These are phyloP conservation scores for Arbacia lixula DNA, from an alignment of 53 echinoderm and acorn worm genomes.

Conservation along the genomic window DNA sequence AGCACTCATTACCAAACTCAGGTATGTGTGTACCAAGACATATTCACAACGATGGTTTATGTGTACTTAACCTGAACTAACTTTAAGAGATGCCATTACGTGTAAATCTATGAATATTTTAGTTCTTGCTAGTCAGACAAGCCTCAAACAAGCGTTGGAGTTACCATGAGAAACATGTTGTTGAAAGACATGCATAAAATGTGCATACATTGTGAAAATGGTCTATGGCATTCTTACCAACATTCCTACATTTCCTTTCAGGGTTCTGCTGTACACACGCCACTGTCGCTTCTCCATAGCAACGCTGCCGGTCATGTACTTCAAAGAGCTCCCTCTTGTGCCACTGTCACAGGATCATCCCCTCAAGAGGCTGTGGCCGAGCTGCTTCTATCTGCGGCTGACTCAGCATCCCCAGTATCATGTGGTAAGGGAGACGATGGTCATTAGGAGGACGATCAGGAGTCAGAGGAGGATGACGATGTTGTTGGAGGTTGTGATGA, in stretches of 20 bases:
- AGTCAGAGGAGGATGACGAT: neutral
- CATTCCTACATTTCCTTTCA: neutral
- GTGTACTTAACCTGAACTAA: too few relatives aligned
- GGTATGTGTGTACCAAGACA: conserved; percentile 73
- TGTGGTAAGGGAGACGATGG: conserved; percentile 70
- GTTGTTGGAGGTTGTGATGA: neutral
- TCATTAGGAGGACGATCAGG: neutral
- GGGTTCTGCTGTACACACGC: conserved; percentile 70
- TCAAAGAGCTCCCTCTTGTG: conserved; percentile 90
- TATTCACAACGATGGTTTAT: too few relatives aligned
- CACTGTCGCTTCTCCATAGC: conserved; percentile 78
- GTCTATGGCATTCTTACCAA: too few relatives aligned
- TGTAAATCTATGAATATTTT: neutral
- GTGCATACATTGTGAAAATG: too few relatives aligned
- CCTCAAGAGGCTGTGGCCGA: conserved; percentile 77
- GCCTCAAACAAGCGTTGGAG: neutral
- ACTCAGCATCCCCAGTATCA: conserved; percentile 85
- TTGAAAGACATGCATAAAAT: too few relatives aligned
- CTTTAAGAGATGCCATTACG: too few relatives aligned
- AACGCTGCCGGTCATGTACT: conserved; percentile 74
- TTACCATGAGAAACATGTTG: too few relatives aligned
- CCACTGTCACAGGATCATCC: conserved; percentile 88
- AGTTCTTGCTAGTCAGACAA: neutral
- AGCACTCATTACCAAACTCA: conserved; percentile 78
- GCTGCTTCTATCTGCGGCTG: conserved; percentile 80